Percentiles rank a stretch among this genome's conserved stretches.
Conservation (phyloP, 2,888 invertebrate genomes). For the Litoditis marina region DNA sequence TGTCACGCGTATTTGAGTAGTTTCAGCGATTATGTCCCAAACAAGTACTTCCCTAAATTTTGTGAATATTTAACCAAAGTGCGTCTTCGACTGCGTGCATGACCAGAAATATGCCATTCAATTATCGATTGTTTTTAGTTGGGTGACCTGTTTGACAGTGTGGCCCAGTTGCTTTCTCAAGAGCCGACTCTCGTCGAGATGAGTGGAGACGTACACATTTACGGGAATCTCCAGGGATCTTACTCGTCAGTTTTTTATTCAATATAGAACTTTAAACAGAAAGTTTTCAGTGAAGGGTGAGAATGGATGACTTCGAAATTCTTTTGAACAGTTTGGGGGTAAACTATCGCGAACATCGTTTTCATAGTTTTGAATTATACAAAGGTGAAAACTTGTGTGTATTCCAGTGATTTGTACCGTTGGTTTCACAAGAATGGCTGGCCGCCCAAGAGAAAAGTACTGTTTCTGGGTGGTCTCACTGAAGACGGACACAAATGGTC, state of each 20-base stretch:
- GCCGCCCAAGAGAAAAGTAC: constrained; percentile 6
- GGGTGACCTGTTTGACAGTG: constrained; percentile 9
- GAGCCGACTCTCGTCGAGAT: constrained; percentile 4
- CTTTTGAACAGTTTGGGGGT: too few species aligned
- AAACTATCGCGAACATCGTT: too few species aligned
- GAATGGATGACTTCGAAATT: background rate
- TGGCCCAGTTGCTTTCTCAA: background rate
- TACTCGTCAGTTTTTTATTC: constrained; percentile 3
- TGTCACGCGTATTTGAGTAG: too few species aligned
- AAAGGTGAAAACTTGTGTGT: too few species aligned
- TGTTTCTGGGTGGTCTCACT: constrained; percentile 11
- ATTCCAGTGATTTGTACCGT: background rate
- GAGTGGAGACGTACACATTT: background rate
- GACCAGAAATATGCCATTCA: too few species aligned
- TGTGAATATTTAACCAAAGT: too few species aligned
- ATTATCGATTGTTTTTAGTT: too few species aligned
- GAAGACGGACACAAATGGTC: background rate
- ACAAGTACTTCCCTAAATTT: too few species aligned
- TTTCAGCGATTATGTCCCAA: too few species aligned
- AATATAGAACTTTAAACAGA: background rate
- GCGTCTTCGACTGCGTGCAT: too few species aligned
- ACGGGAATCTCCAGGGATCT: constrained; percentile 4
- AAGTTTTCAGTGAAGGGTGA: background rate
- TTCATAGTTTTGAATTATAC: too few species aligned
- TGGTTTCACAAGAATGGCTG: constrained; percentile 12